Evolutionary conservation across 1,140 invertebrate genomes (phyloP).

Genomic region (Drosophila sproati): DNA sequence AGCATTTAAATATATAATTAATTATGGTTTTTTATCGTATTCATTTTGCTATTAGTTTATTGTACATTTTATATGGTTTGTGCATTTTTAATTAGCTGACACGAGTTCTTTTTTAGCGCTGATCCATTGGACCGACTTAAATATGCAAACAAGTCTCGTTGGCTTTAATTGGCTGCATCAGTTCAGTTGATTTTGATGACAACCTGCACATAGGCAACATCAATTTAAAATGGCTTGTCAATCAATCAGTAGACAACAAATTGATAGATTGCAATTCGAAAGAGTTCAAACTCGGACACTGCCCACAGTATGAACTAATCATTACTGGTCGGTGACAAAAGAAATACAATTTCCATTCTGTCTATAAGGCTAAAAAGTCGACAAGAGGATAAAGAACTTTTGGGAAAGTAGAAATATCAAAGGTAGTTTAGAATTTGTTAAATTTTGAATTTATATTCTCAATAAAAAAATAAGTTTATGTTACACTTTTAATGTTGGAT

Average conservation of each 20-base stretch:
- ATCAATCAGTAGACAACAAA: constrained; percentile 63
- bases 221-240: constrained; percentile 73
- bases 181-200: constrained; percentile 21
- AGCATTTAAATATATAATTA: constrained; percentile 78
- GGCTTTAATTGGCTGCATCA: constrained; percentile 41
- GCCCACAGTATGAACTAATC: not conserved
- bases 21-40: constrained; percentile 47
- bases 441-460: no score
- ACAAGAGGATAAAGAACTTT: no score
- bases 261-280: constrained; percentile 51
- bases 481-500: no score
- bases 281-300: constrained; percentile 29
- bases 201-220: constrained; percentile 34
- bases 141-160: constrained; percentile 11
- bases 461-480: no score
- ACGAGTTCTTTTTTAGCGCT: constrained; percentile 61
- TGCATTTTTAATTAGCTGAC: constrained; percentile 79
- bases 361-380: no score
- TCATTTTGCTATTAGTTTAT: constrained; percentile 73
- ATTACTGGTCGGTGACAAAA: no score
- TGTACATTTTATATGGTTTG: constrained; percentile 68
- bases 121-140: constrained; percentile 14
- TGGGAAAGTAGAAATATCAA: no score
- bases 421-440: no score
- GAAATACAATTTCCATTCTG: no score